phyloP scores from a whole-genome alignment of 2,113 vertebrate species.

The Oncorhynchus nerka region DNA sequence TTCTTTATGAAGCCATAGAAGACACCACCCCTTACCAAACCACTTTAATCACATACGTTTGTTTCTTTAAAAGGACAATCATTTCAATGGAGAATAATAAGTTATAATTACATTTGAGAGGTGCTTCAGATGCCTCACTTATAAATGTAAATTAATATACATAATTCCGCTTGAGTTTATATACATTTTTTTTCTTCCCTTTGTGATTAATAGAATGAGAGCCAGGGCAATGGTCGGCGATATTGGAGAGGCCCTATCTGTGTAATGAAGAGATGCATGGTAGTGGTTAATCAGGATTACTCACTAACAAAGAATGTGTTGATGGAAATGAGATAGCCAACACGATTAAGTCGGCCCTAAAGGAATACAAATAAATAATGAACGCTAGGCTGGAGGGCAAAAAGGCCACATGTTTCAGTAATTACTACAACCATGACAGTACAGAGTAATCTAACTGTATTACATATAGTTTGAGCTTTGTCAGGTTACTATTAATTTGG shows the following conservation, averaged over 20 bases:
- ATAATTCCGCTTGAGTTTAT: conserved; percentile 9
- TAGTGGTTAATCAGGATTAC: neutral
- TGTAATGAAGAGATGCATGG: too few relatives aligned
- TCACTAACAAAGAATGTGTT: conserved; percentile 4
- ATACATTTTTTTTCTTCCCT: neutral
- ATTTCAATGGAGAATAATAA: too few relatives aligned
- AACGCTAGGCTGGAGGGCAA: neutral
- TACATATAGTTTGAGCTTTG: too few relatives aligned
- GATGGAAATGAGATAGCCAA: conserved; percentile 6
- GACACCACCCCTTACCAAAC: too few relatives aligned
- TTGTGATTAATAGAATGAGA: neutral
- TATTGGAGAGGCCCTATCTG: neutral
- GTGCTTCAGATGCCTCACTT: conserved; percentile 13
- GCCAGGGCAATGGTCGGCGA: neutral
- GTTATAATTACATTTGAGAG: neutral
- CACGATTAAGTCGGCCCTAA: neutral
- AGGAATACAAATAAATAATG: conserved; percentile 8
- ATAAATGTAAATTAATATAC: conserved; percentile 14
- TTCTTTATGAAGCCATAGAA: too few relatives aligned
- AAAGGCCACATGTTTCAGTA: neutral
- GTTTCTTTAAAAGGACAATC: too few relatives aligned
- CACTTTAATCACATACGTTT: too few relatives aligned
- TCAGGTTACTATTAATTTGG: too few relatives aligned
- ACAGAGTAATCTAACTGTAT: too few relatives aligned
- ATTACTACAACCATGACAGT: neutral